Conservation (phyloP, 2,888 invertebrate species). For the Ophion obscuratus region DNA sequence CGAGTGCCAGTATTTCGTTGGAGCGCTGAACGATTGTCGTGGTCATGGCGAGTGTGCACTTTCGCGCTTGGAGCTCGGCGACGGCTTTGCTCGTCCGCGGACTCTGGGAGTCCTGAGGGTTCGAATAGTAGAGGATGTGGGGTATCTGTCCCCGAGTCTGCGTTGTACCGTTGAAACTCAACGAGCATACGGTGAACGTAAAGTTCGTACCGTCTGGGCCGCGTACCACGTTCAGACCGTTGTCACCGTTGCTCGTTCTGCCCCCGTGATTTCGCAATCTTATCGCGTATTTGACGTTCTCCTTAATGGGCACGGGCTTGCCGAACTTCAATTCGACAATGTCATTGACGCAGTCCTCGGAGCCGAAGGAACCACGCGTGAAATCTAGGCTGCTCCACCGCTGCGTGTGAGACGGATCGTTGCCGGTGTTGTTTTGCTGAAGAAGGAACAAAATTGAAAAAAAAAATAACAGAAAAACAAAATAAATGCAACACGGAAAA, state of each 20-base stretch:
- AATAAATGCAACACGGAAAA: background rate
- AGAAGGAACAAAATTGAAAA: background rate
- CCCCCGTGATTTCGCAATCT: slow-evolving; percentile 95
- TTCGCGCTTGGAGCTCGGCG: slow-evolving; percentile 88
- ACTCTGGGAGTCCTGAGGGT: slow-evolving; percentile 87
- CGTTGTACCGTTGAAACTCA: slow-evolving; percentile 97
- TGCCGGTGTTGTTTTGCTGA: slow-evolving; percentile 85
- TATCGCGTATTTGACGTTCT: slow-evolving; percentile 94
- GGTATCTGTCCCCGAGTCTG: slow-evolving; percentile 98
- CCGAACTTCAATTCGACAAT: slow-evolving; percentile 96
- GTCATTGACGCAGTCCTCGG: slow-evolving; percentile 94
- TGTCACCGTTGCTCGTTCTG: slow-evolving; percentile 97
- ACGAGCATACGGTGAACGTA: slow-evolving; percentile 94
- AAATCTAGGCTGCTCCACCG: slow-evolving; percentile 96
- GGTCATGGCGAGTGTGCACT: slow-evolving; percentile 90
- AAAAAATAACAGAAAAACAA: no score
- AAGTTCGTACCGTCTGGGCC: slow-evolving; percentile 97
- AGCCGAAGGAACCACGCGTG: slow-evolving; percentile 92
- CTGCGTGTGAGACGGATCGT: slow-evolving; percentile 88
- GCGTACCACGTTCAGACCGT: slow-evolving; percentile 93
- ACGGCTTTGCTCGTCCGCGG: slow-evolving; percentile 86
- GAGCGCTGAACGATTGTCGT: slow-evolving; percentile 91
- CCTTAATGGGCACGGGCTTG: slow-evolving; percentile 94
- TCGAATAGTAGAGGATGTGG: slow-evolving; percentile 94
- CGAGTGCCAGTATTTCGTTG: slow-evolving; percentile 90